Evolutionary conservation across 2,888 invertebrate genomes (phyloP).

Genomic region (Mythimna loreyi): DNA sequence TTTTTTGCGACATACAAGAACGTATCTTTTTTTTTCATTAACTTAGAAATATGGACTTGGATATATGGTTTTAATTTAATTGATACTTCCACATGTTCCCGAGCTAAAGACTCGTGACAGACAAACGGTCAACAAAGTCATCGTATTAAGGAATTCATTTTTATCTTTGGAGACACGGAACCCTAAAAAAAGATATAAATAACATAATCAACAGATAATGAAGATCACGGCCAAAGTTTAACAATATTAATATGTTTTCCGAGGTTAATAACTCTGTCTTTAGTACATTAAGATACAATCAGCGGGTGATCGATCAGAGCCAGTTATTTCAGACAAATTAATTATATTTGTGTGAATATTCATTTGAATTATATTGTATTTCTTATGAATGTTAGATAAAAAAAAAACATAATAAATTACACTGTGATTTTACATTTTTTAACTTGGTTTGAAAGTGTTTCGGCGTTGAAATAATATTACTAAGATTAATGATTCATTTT

Average conservation of each 20-base stretch:
- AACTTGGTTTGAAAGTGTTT: neutral
- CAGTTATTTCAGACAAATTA: slow-evolving; percentile 2
- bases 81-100: too few species aligned
- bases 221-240: slow-evolving; percentile 10
- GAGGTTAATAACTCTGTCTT: slow-evolving; percentile 21
- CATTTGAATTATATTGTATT: neutral
- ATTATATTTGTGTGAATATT: neutral
- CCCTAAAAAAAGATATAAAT: neutral
- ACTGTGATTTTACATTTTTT: neutral
- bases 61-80: too few species aligned
- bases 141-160: too few species aligned
- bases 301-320: slow-evolving; percentile 27
- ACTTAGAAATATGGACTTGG: too few species aligned
- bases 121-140: too few species aligned
- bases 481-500: too few species aligned
- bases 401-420: neutral
- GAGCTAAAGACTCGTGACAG: too few species aligned
- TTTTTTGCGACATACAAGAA: too few species aligned
- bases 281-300: slow-evolving; percentile 21
- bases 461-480: too few species aligned
- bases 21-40: too few species aligned
- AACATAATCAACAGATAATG: neutral
- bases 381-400: neutral
- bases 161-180: too few species aligned
- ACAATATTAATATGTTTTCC: slow-evolving; percentile 15